phyloP scores from a whole-genome alignment of 2,797 vertebrate genomes.

The Gymnoscopelus braueri region DNA sequence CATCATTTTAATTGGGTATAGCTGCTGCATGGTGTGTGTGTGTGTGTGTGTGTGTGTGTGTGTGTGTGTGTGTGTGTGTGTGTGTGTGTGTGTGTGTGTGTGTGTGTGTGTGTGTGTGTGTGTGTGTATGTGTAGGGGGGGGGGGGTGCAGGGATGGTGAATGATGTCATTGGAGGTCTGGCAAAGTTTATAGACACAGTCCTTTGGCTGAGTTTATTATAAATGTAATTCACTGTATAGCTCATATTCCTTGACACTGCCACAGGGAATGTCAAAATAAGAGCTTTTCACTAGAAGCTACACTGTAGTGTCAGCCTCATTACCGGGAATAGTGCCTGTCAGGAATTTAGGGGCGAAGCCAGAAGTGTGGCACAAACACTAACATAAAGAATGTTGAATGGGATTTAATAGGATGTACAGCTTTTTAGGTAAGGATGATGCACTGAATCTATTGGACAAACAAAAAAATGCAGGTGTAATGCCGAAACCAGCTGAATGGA shows the following conservation, averaged over 20 bases:
- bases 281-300: slow-evolving; percentile 72
- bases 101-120: neutral
- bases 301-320: slow-evolving; percentile 76
- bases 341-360: slow-evolving; percentile 73
- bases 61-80: no score
- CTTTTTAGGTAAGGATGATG: slow-evolving; percentile 40
- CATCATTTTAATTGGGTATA: slow-evolving; percentile 21
- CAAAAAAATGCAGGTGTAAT: slow-evolving; percentile 49
- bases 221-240: slow-evolving; percentile 52
- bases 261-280: slow-evolving; percentile 72
- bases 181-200: slow-evolving; percentile 15
- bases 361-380: slow-evolving; percentile 56
- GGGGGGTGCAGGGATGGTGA: slow-evolving; percentile 24
- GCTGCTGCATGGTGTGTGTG: neutral
- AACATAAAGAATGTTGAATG: slow-evolving; percentile 53
- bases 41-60: no score
- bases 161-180: slow-evolving; percentile 40
- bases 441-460: slow-evolving; percentile 18
- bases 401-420: slow-evolving; percentile 56
- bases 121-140: slow-evolving; percentile 16
- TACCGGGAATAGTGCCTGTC: slow-evolving; percentile 80
- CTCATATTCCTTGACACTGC: slow-evolving; percentile 54
- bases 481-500: neutral
- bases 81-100: no score
- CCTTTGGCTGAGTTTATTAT: slow-evolving; percentile 46